Conservation (phyloP, 2,797 vertebrate genomes). For the Peromyscus attwateri region DNA sequence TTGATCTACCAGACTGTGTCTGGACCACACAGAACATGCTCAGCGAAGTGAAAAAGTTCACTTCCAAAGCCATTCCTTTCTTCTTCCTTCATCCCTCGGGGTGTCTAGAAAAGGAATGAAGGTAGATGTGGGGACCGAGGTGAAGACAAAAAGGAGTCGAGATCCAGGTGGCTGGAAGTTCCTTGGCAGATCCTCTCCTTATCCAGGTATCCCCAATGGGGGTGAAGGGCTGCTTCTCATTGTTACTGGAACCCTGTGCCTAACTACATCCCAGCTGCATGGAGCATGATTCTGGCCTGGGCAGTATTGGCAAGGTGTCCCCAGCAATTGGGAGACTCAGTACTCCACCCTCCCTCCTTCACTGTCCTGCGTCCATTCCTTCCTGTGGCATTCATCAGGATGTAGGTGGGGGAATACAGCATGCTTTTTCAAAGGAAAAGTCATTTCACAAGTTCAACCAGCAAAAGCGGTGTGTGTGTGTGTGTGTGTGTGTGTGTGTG, state of each 20-base stretch:
- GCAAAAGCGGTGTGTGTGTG: not conserved
- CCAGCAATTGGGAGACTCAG: not conserved
- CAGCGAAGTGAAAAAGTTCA: not conserved
- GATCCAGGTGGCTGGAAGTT: not conserved
- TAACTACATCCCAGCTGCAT: not conserved
- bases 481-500: no score
- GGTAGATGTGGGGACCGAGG: not conserved
- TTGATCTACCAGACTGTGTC: not conserved
- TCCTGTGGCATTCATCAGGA: no score
- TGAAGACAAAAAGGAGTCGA: not conserved
- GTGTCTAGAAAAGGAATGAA: not conserved
- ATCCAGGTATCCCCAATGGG: not conserved
- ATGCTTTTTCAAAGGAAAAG: slow-evolving; percentile 13
- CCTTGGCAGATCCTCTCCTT: not conserved
- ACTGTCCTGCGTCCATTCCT: not conserved
- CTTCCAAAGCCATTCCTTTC: not conserved
- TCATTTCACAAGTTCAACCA: not conserved
- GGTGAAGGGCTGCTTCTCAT: not conserved
- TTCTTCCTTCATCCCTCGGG: not conserved
- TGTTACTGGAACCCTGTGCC: not conserved
- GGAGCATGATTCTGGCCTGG: not conserved
- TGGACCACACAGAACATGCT: not conserved
- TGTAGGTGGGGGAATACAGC: not conserved
- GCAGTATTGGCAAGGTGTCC: not conserved
- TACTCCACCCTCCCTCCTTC: not conserved